Percentiles rank a stretch among this genome's conserved stretches.
phyloP scores from a whole-genome alignment of 2,113 vertebrate genomes.

The Passer domesticus region DNA sequence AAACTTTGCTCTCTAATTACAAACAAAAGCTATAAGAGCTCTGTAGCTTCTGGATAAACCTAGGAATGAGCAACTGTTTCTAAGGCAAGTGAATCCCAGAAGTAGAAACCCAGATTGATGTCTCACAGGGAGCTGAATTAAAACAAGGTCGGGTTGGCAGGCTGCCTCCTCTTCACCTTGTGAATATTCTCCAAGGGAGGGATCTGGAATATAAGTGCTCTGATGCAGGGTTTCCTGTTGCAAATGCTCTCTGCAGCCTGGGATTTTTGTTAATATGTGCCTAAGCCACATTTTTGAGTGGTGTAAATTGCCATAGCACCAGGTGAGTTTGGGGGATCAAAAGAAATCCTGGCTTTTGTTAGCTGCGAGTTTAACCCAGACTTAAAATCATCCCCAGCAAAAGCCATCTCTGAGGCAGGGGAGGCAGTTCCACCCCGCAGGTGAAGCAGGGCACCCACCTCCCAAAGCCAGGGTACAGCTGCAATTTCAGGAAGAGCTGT shows the following conservation, averaged over 20 bases:
- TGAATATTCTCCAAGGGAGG: not conserved
- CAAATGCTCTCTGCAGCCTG: not conserved
- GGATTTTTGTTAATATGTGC: not conserved
- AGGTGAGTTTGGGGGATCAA: not conserved
- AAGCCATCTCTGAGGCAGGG: not conserved
- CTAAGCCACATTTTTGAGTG: not conserved
- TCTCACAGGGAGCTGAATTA: slow-evolving; percentile 5
- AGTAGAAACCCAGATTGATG: slow-evolving; percentile 32
- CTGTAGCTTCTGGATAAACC: slow-evolving; percentile 25
- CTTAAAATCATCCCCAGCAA: not conserved
- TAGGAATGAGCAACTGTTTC: slow-evolving; percentile 9
- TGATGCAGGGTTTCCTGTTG: slow-evolving; percentile 10
- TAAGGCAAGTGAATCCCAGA: slow-evolving; percentile 29
- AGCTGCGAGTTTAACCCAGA: not conserved
- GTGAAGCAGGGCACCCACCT: not conserved
- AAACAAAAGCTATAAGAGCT: slow-evolving; percentile 42
- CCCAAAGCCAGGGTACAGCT: not conserved
- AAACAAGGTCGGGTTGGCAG: slow-evolving; percentile 25
- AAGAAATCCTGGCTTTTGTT: not conserved
- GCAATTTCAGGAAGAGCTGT: not conserved
- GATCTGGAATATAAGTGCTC: slow-evolving; percentile 10
- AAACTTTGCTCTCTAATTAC: slow-evolving; percentile 44
- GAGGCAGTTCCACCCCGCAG: not conserved
- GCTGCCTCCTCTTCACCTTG: slow-evolving; percentile 51
- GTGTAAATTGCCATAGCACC: not conserved